Conservation (phyloP, 1,140 invertebrate genomes). For the Doryteuthis pealeii region DNA sequence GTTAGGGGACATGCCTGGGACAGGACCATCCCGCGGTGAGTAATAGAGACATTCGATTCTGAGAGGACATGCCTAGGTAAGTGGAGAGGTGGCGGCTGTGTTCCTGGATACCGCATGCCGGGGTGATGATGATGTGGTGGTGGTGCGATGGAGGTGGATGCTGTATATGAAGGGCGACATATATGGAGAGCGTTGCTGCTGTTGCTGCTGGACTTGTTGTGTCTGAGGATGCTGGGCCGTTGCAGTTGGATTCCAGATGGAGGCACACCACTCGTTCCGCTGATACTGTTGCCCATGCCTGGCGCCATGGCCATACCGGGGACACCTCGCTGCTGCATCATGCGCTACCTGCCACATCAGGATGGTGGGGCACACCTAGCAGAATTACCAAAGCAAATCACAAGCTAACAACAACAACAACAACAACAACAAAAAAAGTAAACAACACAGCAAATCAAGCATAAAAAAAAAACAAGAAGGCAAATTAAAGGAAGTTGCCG, state of each 20-base stretch:
- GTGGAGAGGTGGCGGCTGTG: constrained; percentile 23
- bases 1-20: constrained; percentile 20
- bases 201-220: constrained; percentile 15
- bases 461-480: constrained; percentile 6
- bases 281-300: neutral
- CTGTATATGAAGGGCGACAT: constrained; percentile 22
- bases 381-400: constrained; percentile 22
- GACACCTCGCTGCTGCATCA: neutral
- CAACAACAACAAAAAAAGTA: constrained; percentile 10
- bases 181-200: constrained; percentile 15
- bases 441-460: constrained; percentile 9
- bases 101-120: constrained; percentile 12
- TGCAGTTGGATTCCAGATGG: neutral
- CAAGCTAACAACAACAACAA: neutral
- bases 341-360: constrained; percentile 3
- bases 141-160: constrained; percentile 14
- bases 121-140: constrained; percentile 17
- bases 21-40: constrained; percentile 19
- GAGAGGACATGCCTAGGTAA: constrained; percentile 26
- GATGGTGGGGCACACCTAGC: constrained; percentile 16
- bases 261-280: neutral
- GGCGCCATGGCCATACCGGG: neutral
- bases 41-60: too few species aligned
- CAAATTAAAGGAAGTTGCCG: neutral
- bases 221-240: constrained; percentile 6